Conservation (phyloP, 2,113 vertebrate genomes). For the Phainopepla nitens region DNA sequence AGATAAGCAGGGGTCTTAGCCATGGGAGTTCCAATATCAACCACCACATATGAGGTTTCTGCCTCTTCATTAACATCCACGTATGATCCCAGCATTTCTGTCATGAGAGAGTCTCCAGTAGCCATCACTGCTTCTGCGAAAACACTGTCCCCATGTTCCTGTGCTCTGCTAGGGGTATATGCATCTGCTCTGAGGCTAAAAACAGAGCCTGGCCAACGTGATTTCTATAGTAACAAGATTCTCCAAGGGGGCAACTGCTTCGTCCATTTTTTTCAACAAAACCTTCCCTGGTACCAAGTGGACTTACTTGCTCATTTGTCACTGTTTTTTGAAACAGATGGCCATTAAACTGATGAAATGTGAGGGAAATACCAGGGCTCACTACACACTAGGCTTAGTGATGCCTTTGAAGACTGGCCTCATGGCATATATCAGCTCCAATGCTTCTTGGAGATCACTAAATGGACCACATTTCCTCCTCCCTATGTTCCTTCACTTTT, state of each 20-base stretch:
- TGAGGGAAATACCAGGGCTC: neutral
- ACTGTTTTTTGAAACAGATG: neutral
- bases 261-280: neutral
- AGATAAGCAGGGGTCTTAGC: neutral
- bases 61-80: neutral
- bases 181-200: neutral
- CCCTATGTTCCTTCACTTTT: neutral
- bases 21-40: neutral
- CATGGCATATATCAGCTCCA: neutral
- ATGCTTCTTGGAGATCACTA: neutral
- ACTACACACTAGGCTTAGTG: neutral
- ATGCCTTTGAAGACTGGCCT: neutral
- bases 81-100: neutral
- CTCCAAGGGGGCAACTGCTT: neutral
- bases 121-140: neutral
- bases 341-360: neutral
- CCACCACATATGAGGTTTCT: neutral
- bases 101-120: neutral
- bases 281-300: neutral
- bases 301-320: neutral
- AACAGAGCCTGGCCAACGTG: fast-evolving
- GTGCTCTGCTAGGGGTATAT: neutral
- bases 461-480: neutral
- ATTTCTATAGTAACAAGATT: neutral
- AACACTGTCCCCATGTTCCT: neutral